Base-by-base conservation (phyloP, 2,888 invertebrate genomes). In the Stegophylla sp. region DNA sequence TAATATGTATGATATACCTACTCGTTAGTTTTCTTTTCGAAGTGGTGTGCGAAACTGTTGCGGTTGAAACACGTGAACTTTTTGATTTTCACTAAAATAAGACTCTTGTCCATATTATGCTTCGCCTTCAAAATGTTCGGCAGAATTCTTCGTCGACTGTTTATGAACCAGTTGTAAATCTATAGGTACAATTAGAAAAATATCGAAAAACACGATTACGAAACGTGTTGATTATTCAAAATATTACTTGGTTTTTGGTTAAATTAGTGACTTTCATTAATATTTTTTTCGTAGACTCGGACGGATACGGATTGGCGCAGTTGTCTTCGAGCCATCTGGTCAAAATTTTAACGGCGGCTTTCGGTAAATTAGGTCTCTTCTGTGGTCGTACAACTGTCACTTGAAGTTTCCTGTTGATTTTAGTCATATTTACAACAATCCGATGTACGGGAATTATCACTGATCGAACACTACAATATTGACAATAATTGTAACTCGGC, bases 141-240 rank as follows among this genome's bases (percentile, higher is more conserved):
- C 26, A 79, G 59, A 13, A 79, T 79, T 63, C 79, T 69, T n/a
- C 79, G 79, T 26, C 79, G 79, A 15, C 79, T 79, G n/a, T 79
- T 79, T 53, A 79, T 79, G 41, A 79, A 79, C 79, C 79, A 79
- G 34, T 79, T 79, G 48, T 79, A 79, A 71, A 79, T 79, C 79
- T 79, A 61, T 17, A 48, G 0, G 15, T 34, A 20, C n/a, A 23
- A 51, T 75, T 75, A 53, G 12, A 43, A 66, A 4, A 43, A 43
- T n/a, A 45, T 63, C 20, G n/a, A 28, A 28, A 61, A 1, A 23
- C 43, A 41, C 43, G 10, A 69, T n/a, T 0, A 61, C 53, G 20
- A 56, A 17, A 26, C 43, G 23, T 72, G 15, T 41, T 41, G 26
- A 26, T 5, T 28, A 45, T 17, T 51, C 23, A 17, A 74, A 67